Evolutionary conservation across 2,113 vertebrate species (phyloP).

Genomic region (Probosciger aterrimus): DNA sequence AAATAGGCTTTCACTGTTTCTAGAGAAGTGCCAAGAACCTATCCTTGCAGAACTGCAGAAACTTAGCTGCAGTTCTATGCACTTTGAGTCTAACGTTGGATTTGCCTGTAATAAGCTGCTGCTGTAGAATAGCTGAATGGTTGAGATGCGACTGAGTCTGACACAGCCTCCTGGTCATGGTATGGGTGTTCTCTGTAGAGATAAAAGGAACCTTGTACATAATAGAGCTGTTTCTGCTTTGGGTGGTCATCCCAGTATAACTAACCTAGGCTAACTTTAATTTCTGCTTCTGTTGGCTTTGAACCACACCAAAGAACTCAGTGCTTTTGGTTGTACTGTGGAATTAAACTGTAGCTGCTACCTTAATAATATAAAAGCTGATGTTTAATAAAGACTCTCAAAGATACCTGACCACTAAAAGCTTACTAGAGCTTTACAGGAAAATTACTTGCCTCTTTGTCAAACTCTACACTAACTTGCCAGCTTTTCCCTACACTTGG

Average conservation of each 20-base stretch:
- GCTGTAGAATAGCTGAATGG: background rate
- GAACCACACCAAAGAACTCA: background rate
- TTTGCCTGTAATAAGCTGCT: background rate
- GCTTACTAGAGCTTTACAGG: background rate
- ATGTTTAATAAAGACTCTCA: background rate
- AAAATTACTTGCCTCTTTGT: background rate
- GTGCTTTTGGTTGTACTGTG: background rate
- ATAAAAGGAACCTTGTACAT: background rate
- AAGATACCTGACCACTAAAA: background rate
- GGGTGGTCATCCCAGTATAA: background rate
- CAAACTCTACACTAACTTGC: background rate
- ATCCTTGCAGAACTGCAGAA: background rate
- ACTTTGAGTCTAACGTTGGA: background rate
- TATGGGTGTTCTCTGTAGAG: background rate
- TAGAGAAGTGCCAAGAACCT: background rate
- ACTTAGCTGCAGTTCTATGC: background rate
- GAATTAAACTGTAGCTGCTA: conserved; percentile 7
- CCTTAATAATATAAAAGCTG: background rate
- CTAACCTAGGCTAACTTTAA: background rate
- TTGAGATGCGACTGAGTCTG: background rate
- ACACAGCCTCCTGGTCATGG: rapidly evolving
- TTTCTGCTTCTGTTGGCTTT: background rate
- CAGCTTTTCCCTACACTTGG: background rate
- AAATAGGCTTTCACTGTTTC: background rate
- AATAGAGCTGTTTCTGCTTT: background rate